Evolutionary conservation across 2,113 vertebrate genomes (phyloP).

Genomic region (Chrysemys picta): DNA sequence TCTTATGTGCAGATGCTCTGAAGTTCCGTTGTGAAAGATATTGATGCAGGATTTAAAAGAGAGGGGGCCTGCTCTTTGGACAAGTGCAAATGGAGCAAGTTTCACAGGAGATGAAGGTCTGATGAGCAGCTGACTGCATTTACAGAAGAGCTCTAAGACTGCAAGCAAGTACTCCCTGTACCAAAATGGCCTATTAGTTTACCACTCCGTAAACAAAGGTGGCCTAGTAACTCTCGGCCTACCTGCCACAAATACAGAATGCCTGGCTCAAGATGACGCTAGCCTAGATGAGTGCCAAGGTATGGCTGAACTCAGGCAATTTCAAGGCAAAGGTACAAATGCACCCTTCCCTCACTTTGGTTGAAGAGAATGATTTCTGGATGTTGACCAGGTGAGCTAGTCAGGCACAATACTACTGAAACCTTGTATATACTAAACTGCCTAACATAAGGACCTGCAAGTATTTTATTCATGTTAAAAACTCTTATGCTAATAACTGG

Average conservation of each 20-base stretch:
- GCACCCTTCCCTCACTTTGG: not conserved
- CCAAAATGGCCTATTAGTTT: constrained; percentile 11
- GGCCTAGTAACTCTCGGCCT: not conserved
- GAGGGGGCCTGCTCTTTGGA: not conserved
- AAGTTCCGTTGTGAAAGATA: not conserved
- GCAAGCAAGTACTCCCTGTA: not conserved
- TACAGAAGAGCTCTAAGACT: constrained; percentile 18
- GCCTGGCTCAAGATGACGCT: not conserved
- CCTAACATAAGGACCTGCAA: not conserved
- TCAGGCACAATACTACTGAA: not conserved
- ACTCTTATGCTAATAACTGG: not conserved
- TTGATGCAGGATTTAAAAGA: not conserved
- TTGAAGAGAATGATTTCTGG: not conserved
- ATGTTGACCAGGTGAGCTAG: not conserved
- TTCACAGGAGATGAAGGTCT: not conserved
- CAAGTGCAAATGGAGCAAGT: not conserved
- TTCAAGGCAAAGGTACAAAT: not conserved
- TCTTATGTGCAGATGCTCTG: not conserved
- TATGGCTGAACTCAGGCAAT: not conserved
- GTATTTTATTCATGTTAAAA: not conserved
- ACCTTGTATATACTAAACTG: not conserved
- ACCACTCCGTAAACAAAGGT: not conserved
- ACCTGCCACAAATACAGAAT: not conserved
- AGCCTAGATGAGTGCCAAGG: not conserved
- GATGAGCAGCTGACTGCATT: not conserved